Conservation (phyloP, 2,797 vertebrate genomes). For the Leuciscus waleckii region DNA sequence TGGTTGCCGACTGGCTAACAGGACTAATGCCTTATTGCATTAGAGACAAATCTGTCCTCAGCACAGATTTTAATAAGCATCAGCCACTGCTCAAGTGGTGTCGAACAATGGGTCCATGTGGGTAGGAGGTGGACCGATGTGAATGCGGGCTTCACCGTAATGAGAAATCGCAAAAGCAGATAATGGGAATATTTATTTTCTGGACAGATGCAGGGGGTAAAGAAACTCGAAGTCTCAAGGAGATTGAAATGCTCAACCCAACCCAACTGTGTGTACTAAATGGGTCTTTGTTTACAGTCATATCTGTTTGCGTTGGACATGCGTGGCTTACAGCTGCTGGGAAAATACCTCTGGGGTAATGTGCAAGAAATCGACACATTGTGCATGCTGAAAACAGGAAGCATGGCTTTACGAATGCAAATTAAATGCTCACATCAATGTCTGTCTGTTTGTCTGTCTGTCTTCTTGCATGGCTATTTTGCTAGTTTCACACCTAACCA, state of each 20-base stretch:
- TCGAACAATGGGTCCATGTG: slow-evolving; percentile 34
- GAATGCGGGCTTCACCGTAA: slow-evolving; percentile 41
- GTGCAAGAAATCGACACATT: slow-evolving; percentile 17
- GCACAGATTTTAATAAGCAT: slow-evolving; percentile 64
- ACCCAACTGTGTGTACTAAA: slow-evolving; percentile 35
- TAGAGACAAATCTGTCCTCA: slow-evolving; percentile 56
- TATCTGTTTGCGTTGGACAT: not conserved
- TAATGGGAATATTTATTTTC: slow-evolving; percentile 53
- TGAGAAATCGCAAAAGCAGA: slow-evolving; percentile 56
- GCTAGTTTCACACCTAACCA: slow-evolving; percentile 1
- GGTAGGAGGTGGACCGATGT: slow-evolving; percentile 39
- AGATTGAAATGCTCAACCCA: slow-evolving; percentile 18
- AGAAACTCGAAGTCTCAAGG: not conserved
- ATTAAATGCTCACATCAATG: not conserved
- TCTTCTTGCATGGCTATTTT: slow-evolving; percentile 42
- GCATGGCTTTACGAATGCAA: slow-evolving; percentile 24
- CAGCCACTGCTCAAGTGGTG: slow-evolving; percentile 46
- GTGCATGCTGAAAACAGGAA: slow-evolving; percentile 32
- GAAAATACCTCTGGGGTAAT: slow-evolving; percentile 19
- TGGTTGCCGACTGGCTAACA: slow-evolving; percentile 52
- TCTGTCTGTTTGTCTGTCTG: not conserved
- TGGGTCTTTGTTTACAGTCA: slow-evolving; percentile 25
- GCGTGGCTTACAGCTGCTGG: slow-evolving; percentile 38
- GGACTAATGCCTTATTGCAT: slow-evolving; percentile 55
- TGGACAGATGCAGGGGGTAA: not conserved